Evolutionary conservation across 2,113 vertebrate genomes (phyloP).

Genomic region (Ciconia maguari): DNA sequence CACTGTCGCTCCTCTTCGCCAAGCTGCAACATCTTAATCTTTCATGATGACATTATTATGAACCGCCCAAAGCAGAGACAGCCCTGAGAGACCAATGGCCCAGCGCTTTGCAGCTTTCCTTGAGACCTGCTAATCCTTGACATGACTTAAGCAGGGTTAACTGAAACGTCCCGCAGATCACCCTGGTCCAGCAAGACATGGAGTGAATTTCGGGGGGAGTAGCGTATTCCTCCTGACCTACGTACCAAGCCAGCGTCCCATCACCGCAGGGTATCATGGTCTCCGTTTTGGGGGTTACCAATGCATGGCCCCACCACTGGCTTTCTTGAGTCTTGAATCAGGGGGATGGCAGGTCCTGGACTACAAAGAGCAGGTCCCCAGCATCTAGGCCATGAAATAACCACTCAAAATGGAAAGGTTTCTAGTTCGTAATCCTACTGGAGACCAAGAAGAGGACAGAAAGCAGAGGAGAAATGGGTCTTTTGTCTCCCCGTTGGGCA

Average conservation of each 20-base stretch:
- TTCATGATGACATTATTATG: constrained; percentile 19
- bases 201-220: not conserved
- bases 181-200: not conserved
- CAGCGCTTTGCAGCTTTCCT: not conserved
- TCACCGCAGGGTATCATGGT: rapidly evolving
- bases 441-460: not conserved
- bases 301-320: not conserved
- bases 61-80: not conserved
- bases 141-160: not conserved
- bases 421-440: not conserved
- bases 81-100: not conserved
- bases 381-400: not conserved
- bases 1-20: not conserved
- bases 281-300: not conserved
- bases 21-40: constrained; percentile 42
- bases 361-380: not conserved
- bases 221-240: not conserved
- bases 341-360: not conserved
- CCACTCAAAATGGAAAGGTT: not conserved
- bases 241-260: not conserved
- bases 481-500: not conserved
- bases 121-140: not conserved
- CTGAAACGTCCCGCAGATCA: not conserved
- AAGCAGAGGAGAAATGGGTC: not conserved
- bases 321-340: not conserved